These are phyloP conservation scores for Rhadinocentrus ornatus DNA, from an alignment of 2,797 vertebrate species.

Conservation along the genomic window DNA sequence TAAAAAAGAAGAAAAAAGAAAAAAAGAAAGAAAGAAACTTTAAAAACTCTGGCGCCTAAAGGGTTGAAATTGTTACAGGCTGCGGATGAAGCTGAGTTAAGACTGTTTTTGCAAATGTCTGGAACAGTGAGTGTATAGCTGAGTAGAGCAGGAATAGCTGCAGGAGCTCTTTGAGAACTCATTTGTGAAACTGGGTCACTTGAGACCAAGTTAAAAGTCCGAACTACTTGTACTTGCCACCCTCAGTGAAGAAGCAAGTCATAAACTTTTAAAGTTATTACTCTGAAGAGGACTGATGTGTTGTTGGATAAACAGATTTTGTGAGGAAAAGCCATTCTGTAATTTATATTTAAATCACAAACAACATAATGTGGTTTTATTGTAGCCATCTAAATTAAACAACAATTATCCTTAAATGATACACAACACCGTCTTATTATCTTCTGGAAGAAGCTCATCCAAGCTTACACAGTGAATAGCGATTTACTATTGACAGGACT, in stretches of 20 bases:
- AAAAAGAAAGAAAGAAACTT: too few relatives aligned
- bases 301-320: constrained; percentile 1
- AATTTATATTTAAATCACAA: background rate
- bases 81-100: background rate
- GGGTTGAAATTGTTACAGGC: background rate
- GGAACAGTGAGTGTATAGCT: background rate
- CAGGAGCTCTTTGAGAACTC: constrained; percentile 7
- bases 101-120: background rate
- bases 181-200: constrained; percentile 28
- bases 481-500: background rate
- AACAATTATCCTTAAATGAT: background rate
- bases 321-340: too few relatives aligned
- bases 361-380: background rate
- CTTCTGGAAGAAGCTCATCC: background rate
- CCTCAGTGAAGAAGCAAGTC: background rate
- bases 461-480: background rate
- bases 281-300: background rate
- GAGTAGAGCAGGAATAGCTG: background rate
- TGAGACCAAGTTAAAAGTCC: constrained; percentile 1
- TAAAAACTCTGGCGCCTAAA: too few relatives aligned
- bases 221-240: background rate
- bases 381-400: background rate
- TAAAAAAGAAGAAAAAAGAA: too few relatives aligned
- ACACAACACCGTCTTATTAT: background rate
- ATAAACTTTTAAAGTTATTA: background rate